Evolutionary conservation across 2,113 vertebrate genomes (phyloP).

Genomic region (Herpetotheres cachinnans): DNA sequence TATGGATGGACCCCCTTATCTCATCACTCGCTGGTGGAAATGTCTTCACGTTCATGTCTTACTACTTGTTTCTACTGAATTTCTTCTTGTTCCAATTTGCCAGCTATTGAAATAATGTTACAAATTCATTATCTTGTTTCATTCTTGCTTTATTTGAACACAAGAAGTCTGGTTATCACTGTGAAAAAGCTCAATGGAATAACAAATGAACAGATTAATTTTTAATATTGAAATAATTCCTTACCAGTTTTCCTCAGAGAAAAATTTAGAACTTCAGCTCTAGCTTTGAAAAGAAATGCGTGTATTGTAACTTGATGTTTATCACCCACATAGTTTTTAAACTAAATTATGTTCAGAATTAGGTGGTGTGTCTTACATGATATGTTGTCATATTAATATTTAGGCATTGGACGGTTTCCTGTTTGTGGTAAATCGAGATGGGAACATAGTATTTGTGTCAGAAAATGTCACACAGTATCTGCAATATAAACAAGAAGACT

Average conservation of each 20-base stretch:
- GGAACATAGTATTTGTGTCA: slow-evolving; percentile 96
- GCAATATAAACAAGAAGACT: slow-evolving; percentile 96
- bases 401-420: slow-evolving; percentile 97
- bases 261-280: background rate
- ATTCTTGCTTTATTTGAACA: too few relatives aligned
- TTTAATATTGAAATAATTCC: background rate
- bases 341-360: background rate
- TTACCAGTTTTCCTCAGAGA: background rate
- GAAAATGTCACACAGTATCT: slow-evolving; percentile 98
- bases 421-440: slow-evolving; percentile 97
- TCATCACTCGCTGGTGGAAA: background rate
- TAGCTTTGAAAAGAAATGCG: background rate
- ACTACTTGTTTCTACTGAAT: background rate
- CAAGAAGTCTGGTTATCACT: background rate
- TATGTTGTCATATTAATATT: background rate
- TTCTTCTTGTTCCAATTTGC: background rate
- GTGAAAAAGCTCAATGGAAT: background rate
- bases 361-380: background rate
- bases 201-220: background rate
- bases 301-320: background rate
- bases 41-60: background rate
- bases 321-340: background rate
- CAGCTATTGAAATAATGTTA: background rate
- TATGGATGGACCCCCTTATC: background rate
- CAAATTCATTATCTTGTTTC: background rate